A percentile compares a stretch with the other conserved stretches of the same genome.
Conservation (phyloP, 2,113 vertebrate species). For the Neopipo cinnamomea region DNA sequence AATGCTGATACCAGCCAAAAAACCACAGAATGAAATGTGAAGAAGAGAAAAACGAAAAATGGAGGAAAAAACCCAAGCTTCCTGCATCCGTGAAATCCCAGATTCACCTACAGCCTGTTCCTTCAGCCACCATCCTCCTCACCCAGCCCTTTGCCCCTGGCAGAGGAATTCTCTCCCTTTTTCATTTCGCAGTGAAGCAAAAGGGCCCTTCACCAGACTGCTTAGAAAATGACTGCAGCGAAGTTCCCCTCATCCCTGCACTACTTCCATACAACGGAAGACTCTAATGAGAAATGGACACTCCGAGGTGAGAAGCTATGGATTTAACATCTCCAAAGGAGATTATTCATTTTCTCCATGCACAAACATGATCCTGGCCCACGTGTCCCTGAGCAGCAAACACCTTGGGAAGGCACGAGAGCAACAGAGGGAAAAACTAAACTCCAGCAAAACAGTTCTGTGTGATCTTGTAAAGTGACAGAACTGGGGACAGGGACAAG, state of each 20-base stretch:
- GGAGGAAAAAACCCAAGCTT: not conserved
- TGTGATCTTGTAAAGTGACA: not conserved
- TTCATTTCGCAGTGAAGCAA: not conserved
- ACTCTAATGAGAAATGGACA: not conserved
- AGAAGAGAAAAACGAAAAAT: fast-evolving
- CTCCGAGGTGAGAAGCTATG: not conserved
- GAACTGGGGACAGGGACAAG: not conserved
- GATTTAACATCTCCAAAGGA: not conserved
- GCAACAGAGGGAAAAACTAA: not conserved
- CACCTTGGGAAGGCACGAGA: not conserved
- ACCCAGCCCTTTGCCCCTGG: not conserved
- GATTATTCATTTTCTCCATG: not conserved
- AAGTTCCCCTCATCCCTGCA: not conserved
- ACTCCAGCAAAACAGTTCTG: not conserved
- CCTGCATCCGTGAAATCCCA: not conserved
- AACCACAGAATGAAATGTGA: not conserved
- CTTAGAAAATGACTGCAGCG: not conserved
- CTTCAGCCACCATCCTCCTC: not conserved
- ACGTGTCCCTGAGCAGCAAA: fast-evolving
- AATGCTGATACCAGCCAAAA: conserved; percentile 1
- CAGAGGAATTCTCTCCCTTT: not conserved
- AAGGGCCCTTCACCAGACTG: not conserved
- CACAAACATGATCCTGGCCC: fast-evolving
- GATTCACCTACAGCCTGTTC: not conserved
- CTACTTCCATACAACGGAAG: conserved; percentile 12